Evolutionary conservation across 2,797 vertebrate genomes (phyloP).

Genomic region (Gymnopithys bicolor): DNA sequence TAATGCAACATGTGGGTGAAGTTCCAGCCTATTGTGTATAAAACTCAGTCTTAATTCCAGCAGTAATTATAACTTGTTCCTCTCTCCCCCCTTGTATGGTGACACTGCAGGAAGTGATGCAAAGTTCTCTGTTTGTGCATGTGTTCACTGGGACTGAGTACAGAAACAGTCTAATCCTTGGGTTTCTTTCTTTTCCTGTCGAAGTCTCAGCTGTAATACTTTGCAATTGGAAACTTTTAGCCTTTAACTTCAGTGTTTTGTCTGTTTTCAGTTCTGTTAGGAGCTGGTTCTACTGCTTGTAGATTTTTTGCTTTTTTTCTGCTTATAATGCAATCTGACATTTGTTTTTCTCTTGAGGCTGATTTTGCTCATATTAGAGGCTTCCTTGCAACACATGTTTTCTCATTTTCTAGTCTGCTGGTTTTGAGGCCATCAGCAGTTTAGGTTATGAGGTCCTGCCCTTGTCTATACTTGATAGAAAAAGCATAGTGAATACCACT

Average conservation of each 20-base stretch:
- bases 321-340: slow-evolving; percentile 49
- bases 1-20: slow-evolving; percentile 55
- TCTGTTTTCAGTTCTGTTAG: not conserved
- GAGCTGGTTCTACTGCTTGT: not conserved
- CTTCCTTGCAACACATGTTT: slow-evolving; percentile 63
- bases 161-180: not conserved
- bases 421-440: slow-evolving; percentile 49
- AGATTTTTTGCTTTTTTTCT: slow-evolving; percentile 20
- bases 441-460: slow-evolving; percentile 34
- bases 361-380: slow-evolving; percentile 62
- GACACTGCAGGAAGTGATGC: slow-evolving; percentile 39
- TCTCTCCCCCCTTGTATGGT: not conserved
- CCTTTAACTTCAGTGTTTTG: not conserved
- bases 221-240: not conserved
- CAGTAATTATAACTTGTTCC: slow-evolving; percentile 46
- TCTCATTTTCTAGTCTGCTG: slow-evolving; percentile 39
- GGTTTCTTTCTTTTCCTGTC: slow-evolving; percentile 1
- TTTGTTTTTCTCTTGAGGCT: slow-evolving; percentile 63
- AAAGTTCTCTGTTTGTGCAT: slow-evolving; percentile 19
- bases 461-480: slow-evolving; percentile 55
- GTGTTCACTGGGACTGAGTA: not conserved
- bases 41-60: slow-evolving; percentile 45
- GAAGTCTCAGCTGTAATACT: not conserved
- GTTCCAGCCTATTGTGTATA: slow-evolving; percentile 67
- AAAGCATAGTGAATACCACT: not conserved